Evolutionary conservation across 2,113 vertebrate genomes (phyloP).

Genomic region (Nycticorax nycticorax): DNA sequence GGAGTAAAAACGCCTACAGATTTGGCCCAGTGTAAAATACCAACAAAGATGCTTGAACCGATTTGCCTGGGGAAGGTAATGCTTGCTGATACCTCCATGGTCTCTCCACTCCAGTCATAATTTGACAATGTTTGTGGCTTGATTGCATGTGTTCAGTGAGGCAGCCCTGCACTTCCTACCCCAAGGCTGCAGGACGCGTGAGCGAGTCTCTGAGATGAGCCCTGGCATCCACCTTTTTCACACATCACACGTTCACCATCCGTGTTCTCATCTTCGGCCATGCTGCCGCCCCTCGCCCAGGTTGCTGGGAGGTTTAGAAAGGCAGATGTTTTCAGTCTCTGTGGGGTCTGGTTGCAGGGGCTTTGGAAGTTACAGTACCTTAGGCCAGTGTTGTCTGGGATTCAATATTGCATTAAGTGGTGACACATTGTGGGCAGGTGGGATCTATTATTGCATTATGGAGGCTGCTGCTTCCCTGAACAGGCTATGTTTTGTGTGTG

Average conservation of each 20-base stretch:
- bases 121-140: background rate
- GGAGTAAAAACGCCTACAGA: conserved; percentile 3
- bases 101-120: background rate
- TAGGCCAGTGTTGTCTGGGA: conserved; percentile 68
- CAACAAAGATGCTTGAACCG: background rate
- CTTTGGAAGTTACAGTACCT: conserved; percentile 74
- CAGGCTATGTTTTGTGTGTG: conserved; percentile 93
- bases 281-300: background rate
- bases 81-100: background rate
- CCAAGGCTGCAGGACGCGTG: background rate
- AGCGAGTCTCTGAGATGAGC: background rate
- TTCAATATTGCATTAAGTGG: conserved; percentile 72
- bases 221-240: conserved; percentile 8
- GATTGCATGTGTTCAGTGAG: background rate
- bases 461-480: conserved; percentile 72
- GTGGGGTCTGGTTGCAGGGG: conserved; percentile 36
- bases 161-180: conserved; percentile 40
- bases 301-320: conserved; percentile 25
- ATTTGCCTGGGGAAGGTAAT: background rate
- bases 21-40: background rate
- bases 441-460: conserved; percentile 82
- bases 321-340: conserved; percentile 44
- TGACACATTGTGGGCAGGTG: conserved; percentile 62
- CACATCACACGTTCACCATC: background rate
- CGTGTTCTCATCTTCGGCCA: conserved; percentile 32